These are phyloP conservation scores for Acanthurus leucopareius DNA, from an alignment of 2,797 vertebrate species.

Conservation along the genomic window DNA sequence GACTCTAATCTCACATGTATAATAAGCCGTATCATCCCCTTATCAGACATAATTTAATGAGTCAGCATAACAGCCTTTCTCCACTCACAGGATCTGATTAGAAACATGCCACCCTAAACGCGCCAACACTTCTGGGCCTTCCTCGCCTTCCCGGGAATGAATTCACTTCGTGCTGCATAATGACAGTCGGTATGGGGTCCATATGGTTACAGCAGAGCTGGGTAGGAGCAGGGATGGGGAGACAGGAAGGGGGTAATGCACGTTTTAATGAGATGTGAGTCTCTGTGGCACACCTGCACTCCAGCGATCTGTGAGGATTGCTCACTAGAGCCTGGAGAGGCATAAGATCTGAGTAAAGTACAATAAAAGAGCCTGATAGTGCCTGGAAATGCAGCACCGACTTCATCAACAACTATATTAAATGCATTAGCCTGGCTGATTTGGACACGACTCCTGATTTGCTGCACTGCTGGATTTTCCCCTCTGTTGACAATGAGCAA, in stretches of 20 bases:
- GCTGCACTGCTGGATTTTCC: slow-evolving; percentile 21
- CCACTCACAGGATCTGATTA: slow-evolving; percentile 63
- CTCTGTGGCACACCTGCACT: slow-evolving; percentile 76
- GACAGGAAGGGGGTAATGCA: slow-evolving; percentile 77
- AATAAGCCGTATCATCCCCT: slow-evolving; percentile 27
- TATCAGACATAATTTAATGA: slow-evolving; percentile 60
- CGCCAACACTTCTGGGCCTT: slow-evolving; percentile 60
- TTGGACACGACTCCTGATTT: slow-evolving; percentile 40
- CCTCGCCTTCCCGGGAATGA: slow-evolving; percentile 71
- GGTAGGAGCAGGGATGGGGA: slow-evolving; percentile 56
- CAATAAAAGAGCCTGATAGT: slow-evolving; percentile 44
- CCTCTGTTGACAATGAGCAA: slow-evolving; percentile 31
- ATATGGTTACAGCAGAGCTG: slow-evolving; percentile 81
- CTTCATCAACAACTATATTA: slow-evolving; percentile 41
- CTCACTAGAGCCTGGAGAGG: slow-evolving; percentile 67
- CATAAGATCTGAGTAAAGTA: slow-evolving; percentile 56
- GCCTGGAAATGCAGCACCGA: slow-evolving; percentile 41
- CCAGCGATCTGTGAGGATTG: slow-evolving; percentile 68
- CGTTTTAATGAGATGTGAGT: slow-evolving; percentile 84
- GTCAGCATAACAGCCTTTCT: slow-evolving; percentile 51
- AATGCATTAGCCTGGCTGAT: slow-evolving; percentile 50
- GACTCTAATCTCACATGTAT: neutral
- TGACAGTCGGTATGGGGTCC: slow-evolving; percentile 86
- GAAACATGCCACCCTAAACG: slow-evolving; percentile 62
- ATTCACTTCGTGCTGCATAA: slow-evolving; percentile 82